These are phyloP conservation scores for Lissocephala sabroskyi DNA, from an alignment of 2,888 invertebrate species.

Conservation along the genomic window DNA sequence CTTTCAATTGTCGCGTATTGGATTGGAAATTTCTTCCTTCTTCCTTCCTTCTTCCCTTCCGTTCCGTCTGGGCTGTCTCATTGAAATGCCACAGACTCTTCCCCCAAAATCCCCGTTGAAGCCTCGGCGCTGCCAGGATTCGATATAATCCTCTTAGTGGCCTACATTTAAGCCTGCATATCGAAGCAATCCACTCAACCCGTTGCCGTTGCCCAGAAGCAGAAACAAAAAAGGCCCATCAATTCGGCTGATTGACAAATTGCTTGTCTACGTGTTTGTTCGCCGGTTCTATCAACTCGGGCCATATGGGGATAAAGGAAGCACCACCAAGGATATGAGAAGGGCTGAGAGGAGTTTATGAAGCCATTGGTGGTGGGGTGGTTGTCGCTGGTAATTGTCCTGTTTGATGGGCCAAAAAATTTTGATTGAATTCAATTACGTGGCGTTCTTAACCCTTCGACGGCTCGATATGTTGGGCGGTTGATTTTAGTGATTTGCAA, in stretches of 20 bases:
- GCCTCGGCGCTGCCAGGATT: too few species aligned
- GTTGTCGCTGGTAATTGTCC: slow-evolving; percentile 63
- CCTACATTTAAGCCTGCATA: too few species aligned
- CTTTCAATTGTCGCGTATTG: too few species aligned
- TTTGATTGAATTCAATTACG: slow-evolving; percentile 70
- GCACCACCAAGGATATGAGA: too few species aligned
- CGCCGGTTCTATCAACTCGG: background rate
- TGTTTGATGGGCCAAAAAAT: slow-evolving; percentile 70
- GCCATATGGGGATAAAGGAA: background rate
- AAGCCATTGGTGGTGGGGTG: too few species aligned
- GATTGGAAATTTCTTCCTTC: too few species aligned
- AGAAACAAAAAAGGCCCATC: slow-evolving; percentile 50
- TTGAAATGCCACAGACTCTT: too few species aligned
- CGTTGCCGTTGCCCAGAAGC: background rate
- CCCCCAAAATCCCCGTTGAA: too few species aligned
- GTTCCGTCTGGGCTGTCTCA: too few species aligned
- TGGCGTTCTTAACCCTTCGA: too few species aligned
- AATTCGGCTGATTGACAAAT: slow-evolving; percentile 57
- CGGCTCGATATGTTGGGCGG: slow-evolving; percentile 30
- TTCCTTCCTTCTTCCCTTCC: too few species aligned
- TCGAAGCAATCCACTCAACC: background rate
- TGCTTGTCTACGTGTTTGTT: slow-evolving; percentile 39
- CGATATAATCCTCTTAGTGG: too few species aligned
- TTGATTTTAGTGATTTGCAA: slow-evolving; percentile 68
- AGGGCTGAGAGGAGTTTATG: slow-evolving; percentile 35